Base-by-base conservation (phyloP, 2,113 vertebrate species). In the Mungos mungo region DNA sequence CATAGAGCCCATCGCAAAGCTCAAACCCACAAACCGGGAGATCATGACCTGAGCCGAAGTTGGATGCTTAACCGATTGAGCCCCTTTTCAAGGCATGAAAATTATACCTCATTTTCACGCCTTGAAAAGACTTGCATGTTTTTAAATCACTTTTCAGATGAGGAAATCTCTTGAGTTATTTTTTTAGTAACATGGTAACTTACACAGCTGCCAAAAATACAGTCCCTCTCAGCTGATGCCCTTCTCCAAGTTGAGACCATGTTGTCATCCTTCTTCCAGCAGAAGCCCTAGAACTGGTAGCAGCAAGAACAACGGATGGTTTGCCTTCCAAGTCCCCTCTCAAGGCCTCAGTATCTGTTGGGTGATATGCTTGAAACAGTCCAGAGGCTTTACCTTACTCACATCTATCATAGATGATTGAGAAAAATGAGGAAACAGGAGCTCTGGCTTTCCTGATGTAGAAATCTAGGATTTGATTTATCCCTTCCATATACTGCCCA, bases 181-280 rank as follows among this genome's bases (percentile, higher is more conserved):
- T 50, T 89, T 95, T 85, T 76, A 41, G 9, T 18, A 90, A 27
- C 21, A 76, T 66, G 15, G 66, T 95, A 60, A 52, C 1, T 77
- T 95, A 68, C 6, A 82, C 38, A 80, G 14, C 2, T 54, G 23
- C 12, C 74, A 4, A 35, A 96, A 98, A 95, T 97, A 93, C 98
- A 98, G 93, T 76, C 90, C 76, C 82, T 96, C 93, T 87, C 88
- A 97, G 86, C 90, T 97, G 86, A 91, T 96, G 54, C 92, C 77
- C 90, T 97, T 97, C 92, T 97, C 88, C 45, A 92, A 21, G 84
- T 97, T 96, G 94, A 97, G 94, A 92, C 93, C 92, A 97, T 76
- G 35, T 84, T 95, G 18, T 97, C 92, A 96, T 77, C 74, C 57
- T 97, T 90, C 82, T 33, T 0, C 98, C 97, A 97, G 47, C 72